Conservation (phyloP, 2,113 vertebrate species). For the Ochotona curzoniae region DNA sequence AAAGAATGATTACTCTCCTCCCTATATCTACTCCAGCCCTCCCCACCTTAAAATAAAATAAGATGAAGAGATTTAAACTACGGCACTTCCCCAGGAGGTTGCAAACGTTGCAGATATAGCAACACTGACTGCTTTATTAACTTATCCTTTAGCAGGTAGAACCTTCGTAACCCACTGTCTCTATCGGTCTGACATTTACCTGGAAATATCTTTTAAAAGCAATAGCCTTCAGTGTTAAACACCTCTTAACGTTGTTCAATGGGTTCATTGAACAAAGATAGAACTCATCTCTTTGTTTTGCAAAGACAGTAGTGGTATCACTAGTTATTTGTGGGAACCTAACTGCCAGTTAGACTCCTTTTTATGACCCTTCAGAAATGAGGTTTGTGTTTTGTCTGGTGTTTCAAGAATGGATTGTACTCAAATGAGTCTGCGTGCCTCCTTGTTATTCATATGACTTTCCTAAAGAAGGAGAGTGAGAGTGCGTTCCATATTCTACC, state of each 20-base stretch:
- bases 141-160: not conserved
- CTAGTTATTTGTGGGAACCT: slow-evolving; percentile 67
- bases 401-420: not conserved
- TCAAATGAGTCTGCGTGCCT: slow-evolving; percentile 51
- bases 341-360: slow-evolving; percentile 55
- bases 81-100: not conserved
- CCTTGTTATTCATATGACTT: slow-evolving; percentile 64
- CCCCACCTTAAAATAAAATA: not conserved
- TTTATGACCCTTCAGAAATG: slow-evolving; percentile 66
- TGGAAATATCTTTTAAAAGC: slow-evolving; percentile 50
- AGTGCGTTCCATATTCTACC: not conserved
- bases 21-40: too few species aligned
- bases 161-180: slow-evolving; percentile 49
- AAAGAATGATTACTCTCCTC: not conserved
- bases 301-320: slow-evolving; percentile 34
- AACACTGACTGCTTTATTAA: not conserved
- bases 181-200: slow-evolving; percentile 56
- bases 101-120: not conserved
- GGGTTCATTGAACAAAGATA: slow-evolving; percentile 64
- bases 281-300: slow-evolving; percentile 24
- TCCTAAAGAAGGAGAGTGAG: slow-evolving; percentile 48
- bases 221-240: slow-evolving; percentile 43
- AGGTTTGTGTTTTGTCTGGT: slow-evolving; percentile 11
- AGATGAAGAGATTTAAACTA: not conserved
- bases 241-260: slow-evolving; percentile 39